Conservation (phyloP, 1,140 invertebrate genomes). For the Bombus sylvicola region DNA sequence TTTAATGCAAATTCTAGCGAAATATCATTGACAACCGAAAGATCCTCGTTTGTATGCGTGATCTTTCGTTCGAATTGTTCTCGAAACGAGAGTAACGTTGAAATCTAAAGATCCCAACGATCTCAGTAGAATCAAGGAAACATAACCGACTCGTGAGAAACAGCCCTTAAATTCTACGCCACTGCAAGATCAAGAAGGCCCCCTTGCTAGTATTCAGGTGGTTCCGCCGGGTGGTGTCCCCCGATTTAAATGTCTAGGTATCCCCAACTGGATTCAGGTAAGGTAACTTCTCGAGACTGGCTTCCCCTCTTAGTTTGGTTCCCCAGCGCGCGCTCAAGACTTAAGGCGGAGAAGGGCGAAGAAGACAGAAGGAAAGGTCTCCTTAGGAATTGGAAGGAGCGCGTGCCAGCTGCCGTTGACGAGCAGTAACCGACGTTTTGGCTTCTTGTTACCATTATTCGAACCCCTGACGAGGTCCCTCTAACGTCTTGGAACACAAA, state of each 20-base stretch:
- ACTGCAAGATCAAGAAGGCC: conserved; percentile 75
- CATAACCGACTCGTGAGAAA: not conserved
- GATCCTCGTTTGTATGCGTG: too few species aligned
- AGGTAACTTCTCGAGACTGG: conserved; percentile 70
- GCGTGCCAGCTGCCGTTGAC: conserved; percentile 82
- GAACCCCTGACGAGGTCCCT: conserved; percentile 51
- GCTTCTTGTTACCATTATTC: conserved; percentile 80
- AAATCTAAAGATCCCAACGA: not conserved
- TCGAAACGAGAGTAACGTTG: not conserved
- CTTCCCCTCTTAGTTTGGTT: conserved; percentile 56
- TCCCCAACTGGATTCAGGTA: conserved; percentile 57
- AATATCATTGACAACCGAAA: too few species aligned
- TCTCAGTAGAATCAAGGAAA: not conserved
- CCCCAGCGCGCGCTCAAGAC: conserved; percentile 31
- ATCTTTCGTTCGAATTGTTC: not conserved
- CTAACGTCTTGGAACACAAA: conserved; percentile 76
- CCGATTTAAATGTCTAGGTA: conserved; percentile 81
- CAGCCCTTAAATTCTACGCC: conserved; percentile 60
- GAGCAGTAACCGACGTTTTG: conserved; percentile 82
- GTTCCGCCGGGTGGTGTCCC: conserved; percentile 71
- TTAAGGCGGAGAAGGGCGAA: conserved; percentile 59
- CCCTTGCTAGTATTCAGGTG: conserved; percentile 79
- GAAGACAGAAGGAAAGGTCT: conserved; percentile 60
- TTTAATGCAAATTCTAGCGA: too few species aligned
- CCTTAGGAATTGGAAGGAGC: conserved; percentile 72